These are phyloP conservation scores for Urocitellus parryii DNA, from an alignment of 2,113 vertebrate genomes.

Conservation along the genomic window DNA sequence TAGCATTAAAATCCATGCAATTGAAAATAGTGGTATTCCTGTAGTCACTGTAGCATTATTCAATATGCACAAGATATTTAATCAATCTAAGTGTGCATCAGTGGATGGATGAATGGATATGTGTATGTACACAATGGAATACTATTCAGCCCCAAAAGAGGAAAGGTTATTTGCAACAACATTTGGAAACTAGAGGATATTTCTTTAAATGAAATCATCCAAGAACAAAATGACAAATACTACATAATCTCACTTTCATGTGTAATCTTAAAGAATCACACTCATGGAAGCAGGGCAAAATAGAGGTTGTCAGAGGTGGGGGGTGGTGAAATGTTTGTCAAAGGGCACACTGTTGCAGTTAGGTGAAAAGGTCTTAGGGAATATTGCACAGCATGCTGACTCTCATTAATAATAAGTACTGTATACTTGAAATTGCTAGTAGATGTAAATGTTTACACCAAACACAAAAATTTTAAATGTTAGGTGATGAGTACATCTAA, in stretches of 20 bases:
- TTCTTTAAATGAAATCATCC: neutral
- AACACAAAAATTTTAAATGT: neutral
- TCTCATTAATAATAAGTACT: neutral
- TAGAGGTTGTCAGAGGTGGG: neutral
- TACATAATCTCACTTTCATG: neutral
- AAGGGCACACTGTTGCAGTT: neutral
- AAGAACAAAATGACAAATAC: neutral
- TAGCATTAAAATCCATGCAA: neutral
- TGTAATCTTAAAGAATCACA: neutral
- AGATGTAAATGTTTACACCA: neutral
- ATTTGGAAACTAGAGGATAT: neutral
- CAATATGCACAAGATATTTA: neutral
- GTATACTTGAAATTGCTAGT: neutral
- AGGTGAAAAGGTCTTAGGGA: neutral
- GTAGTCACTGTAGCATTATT: neutral
- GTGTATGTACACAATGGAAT: neutral
- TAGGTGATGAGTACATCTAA: neutral
- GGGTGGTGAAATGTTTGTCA: neutral
- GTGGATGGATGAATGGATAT: too few species aligned
- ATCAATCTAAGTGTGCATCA: neutral
- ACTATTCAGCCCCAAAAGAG: neutral
- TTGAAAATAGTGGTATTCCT: neutral
- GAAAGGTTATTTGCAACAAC: neutral
- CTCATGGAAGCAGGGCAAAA: neutral
- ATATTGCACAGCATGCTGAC: neutral